Evolutionary conservation across 2,113 vertebrate genomes (phyloP), one percentile per base, ranked within the genome.

Genomic region (Tachycineta bicolor): DNA sequence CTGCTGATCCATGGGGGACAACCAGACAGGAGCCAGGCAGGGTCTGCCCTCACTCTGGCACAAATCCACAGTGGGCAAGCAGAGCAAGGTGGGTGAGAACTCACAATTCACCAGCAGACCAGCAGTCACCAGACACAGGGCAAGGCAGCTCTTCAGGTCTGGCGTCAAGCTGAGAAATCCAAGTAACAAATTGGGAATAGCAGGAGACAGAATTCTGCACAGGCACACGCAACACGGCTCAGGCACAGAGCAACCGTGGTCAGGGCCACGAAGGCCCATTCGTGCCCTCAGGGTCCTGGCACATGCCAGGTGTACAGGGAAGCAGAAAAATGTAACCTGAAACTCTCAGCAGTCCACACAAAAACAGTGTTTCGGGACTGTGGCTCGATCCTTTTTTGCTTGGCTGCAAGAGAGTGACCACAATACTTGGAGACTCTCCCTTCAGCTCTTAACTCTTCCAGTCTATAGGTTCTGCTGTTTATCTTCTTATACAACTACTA

Each of bases 211-310:
- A 47, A 47, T 43, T 44, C 29, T 31, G 7, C 18, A 9, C 16
- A 39, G 47, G 5, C 2, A 7, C 22, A 6, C 0, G 0, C 5
- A 81, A 4, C 10, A 52, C 5, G 33, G 13, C 37, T 29, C 31
- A 49, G 9, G 2, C 18, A 49, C 28, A n/a, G 17, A 69, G 3
- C 3, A 3, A 5, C 4, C 49, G 5, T 19, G 28, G 9, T 12
- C 24, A 41, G n/a, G 6, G 15, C 15, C 25, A 21, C 43, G 63
- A 37, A 67, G 47, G 20, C 1, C 23, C 22, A 3, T 29, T 19
- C 21, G 46, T 58, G 46, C 24, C 31, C 56, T 85, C n/a, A 23
- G 43, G 23, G 22, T 25, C 24, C 25, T 70, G 56, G 23, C 24
- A 23, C 13, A 33, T 2, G 12, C 39, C 44, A 14, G 6, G 17